A percentile compares a stretch with the other conserved stretches of the same genome.
phyloP scores from a whole-genome alignment of 2,113 vertebrate genomes.

The Catharus bicknelli region DNA sequence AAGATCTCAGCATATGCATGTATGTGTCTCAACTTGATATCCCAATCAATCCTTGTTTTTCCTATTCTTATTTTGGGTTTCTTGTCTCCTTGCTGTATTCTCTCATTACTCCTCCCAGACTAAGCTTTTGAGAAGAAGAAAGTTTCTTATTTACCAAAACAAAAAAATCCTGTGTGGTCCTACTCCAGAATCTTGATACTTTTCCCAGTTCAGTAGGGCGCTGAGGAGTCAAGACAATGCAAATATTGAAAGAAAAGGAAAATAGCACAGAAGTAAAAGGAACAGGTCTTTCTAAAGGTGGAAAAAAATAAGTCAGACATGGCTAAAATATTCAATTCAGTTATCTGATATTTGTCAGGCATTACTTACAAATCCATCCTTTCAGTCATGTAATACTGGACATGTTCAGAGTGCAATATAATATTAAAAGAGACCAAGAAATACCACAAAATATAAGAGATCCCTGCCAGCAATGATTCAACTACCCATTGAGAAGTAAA shows the following conservation, averaged over 20 bases:
- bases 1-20: not conserved
- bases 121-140: not conserved
- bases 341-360: not conserved
- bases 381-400: not conserved
- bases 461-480: not conserved
- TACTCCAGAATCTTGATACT: not conserved
- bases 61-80: not conserved
- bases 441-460: not conserved
- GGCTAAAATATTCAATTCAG: not conserved
- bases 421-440: not conserved
- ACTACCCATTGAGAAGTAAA: not conserved
- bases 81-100: not conserved
- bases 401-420: not conserved
- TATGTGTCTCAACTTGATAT: not conserved
- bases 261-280: not conserved
- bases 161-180: not conserved
- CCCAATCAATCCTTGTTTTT: not conserved
- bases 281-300: not conserved
- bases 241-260: not conserved
- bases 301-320: not conserved
- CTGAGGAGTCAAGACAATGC: not conserved
- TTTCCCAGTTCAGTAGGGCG: fast-evolving
- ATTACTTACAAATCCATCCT: not conserved
- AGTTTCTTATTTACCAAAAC: not conserved
- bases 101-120: not conserved